phyloP scores from a whole-genome alignment of 2,888 invertebrate genomes.

The Torymus aiolomorphi region DNA sequence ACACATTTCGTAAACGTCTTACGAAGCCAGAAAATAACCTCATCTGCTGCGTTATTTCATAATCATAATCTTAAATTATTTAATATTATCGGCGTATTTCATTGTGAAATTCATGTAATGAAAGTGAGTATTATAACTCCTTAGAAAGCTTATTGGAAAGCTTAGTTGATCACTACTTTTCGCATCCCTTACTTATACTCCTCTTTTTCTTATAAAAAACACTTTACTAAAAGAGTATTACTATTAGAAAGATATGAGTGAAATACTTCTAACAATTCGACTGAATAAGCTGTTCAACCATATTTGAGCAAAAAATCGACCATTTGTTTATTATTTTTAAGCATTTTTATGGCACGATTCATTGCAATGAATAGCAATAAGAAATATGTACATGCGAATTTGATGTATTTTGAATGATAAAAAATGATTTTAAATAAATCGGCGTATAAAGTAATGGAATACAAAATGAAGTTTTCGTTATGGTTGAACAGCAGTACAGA shows the following conservation, averaged over 20 bases:
- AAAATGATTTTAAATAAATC: conserved; percentile 15
- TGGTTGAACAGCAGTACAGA: conserved; percentile 52
- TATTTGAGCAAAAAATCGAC: conserved; percentile 40
- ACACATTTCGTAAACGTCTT: conserved; percentile 17
- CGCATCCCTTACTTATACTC: conserved; percentile 15
- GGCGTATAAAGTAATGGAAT: conserved; percentile 11
- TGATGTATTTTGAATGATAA: conserved; percentile 16
- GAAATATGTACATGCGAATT: conserved; percentile 34
- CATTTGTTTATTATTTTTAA: conserved; percentile 33
- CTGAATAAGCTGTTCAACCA: conserved; percentile 42
- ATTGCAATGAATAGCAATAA: conserved; percentile 42
- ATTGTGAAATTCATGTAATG: conserved; percentile 24
- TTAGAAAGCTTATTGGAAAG: conserved; percentile 36
- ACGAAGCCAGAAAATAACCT: conserved; percentile 20
- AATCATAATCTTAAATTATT: conserved; percentile 21
- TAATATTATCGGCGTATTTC: conserved; percentile 14
- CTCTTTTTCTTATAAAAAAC: conserved; percentile 44
- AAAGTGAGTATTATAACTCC: conserved; percentile 53
- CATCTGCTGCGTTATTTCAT: conserved; percentile 13
- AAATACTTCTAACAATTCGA: conserved; percentile 52
- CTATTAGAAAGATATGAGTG: conserved; percentile 40
- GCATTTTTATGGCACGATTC: conserved; percentile 52
- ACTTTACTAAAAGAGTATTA: conserved; percentile 39
- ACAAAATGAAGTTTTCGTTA: conserved; percentile 13
- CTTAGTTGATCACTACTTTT: conserved; percentile 47